Evolutionary conservation across 2,888 invertebrate genomes (phyloP), one percentile per base, ranked within the genome.

Genomic region (Dynastes maya): DNA sequence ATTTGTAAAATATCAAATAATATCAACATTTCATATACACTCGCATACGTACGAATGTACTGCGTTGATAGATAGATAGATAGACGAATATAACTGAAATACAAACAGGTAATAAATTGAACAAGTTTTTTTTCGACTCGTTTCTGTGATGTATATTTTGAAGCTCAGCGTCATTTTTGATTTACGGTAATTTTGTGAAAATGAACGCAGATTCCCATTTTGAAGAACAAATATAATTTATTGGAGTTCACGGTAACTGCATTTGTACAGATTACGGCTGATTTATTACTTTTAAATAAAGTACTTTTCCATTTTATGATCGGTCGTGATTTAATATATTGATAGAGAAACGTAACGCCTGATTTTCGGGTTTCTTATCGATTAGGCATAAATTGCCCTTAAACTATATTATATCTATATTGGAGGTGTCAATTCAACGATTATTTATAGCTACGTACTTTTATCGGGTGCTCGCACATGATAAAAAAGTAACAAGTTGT

Each of bases 141-240:
- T 58, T 40, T 51, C 74, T 65, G 77, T 79, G 72, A 84, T 84
- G 84, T 86, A 85, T 86, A 86, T 86, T 87, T 87, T 87, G 87
- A 87, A 87, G 88, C 87, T 87, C 86, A 86, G 84, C 85, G 88
- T 87, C 88, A 86, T 82, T 85, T 85, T 85, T 87, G 87, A 88
- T 88, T 88, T 88, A 88, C 88, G 88, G 85, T 87, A 88, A 88
- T 88, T 88, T 88, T 86, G 88, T 87, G 88, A 87, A 87, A 88
- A 88, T 88, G 87, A 87, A 87, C 87, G 88, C 85, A 84, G 85
- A 87, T 87, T 86, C 87, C 87, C 86, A 86, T 87, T 88, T 87
- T 87, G 87, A 87, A 87, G 88, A 87, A 88, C 87, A 86, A 86
- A 86, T 85, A 85, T 85, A 87, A 88, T 87, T 88, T 87, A 88